Base-by-base conservation (phyloP, 2,113 vertebrate species). In the Syrrhaptes paradoxus region DNA sequence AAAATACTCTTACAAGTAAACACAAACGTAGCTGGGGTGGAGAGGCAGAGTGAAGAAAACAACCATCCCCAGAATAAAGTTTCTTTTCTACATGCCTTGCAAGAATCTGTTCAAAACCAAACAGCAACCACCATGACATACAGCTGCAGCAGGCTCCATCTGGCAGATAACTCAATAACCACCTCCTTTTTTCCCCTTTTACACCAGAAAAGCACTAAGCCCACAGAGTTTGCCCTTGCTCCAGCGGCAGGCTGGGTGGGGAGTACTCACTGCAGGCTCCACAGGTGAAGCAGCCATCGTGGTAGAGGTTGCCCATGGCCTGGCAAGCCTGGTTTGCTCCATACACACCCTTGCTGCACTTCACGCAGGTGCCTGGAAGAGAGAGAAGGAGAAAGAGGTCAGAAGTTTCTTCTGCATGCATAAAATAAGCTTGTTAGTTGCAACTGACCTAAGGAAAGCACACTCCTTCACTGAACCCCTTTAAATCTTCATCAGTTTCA, bases 291-390 rank as follows among this genome's bases (percentile, higher is more conserved):
- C 99, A 99, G 92, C 97, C 95, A 3, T 99, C 99, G 0, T 99
- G 99, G 97, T 99, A 99, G 79, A 99, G 98, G 97, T 98, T 99
- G 2, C 99, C 99, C 99, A 99, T 99, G 49, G 99, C 99, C 94
- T 99, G 99, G 94, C 99, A 99, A 68, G 99, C 99, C 96, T 99
- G 99, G 96, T 97, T 98, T 22, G 99, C 98, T 96, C 99, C 99
- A 41, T 99, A 98, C 62, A 99, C 99, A 0, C 98, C 98, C 95
- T 99, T 99, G 97, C 90, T 99, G 97, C 99, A 99, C 90, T 99
- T 99, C 90, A 99, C 98, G 1, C 99, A 99, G 85, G 97, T 97
- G 87, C 99, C 99, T 99, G 95, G 22, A 97, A 97, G 62, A 87
- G 34, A 85, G 80, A 96, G 68, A 80, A 71, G 17, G 67, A 19